Percentiles rank a stretch among this genome's conserved stretches.
Evolutionary conservation across 2,888 invertebrate genomes (phyloP).

Genomic region (Lymantria monacha): DNA sequence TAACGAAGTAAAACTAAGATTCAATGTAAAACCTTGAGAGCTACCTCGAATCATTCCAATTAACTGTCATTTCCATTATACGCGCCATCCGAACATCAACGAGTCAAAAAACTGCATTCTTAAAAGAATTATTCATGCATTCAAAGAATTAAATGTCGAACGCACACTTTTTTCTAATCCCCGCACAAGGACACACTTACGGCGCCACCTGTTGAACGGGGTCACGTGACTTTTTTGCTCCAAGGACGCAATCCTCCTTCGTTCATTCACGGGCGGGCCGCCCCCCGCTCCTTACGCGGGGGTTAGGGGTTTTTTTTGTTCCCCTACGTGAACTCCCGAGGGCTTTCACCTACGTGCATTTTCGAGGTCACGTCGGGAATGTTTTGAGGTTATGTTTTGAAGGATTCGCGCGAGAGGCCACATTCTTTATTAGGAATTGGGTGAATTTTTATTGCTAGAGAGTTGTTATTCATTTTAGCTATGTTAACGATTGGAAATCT

Average conservation of each 20-base stretch:
- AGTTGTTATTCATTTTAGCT: not conserved
- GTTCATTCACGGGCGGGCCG: constrained; percentile 78
- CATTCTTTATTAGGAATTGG: constrained; percentile 43
- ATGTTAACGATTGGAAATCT: too few relatives aligned
- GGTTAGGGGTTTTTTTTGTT: constrained; percentile 76
- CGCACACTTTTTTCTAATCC: constrained; percentile 58
- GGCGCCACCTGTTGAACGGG: constrained; percentile 78
- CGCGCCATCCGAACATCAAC: not conserved
- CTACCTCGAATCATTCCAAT: not conserved
- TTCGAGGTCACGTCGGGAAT: constrained; percentile 79
- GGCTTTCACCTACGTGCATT: constrained; percentile 81
- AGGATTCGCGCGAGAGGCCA: constrained; percentile 48
- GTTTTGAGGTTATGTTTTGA: constrained; percentile 72
- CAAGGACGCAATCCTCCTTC: constrained; percentile 81
- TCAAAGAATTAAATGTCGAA: constrained; percentile 30
- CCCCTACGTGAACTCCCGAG: constrained; percentile 78
- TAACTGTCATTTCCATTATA: constrained; percentile 1
- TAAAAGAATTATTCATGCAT: constrained; percentile 22
- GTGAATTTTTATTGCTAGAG: constrained; percentile 34
- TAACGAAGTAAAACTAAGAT: not conserved
- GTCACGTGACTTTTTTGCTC: constrained; percentile 82
- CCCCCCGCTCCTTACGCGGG: constrained; percentile 74
- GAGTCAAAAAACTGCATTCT: constrained; percentile 8
- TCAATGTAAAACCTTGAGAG: not conserved
- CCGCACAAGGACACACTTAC: constrained; percentile 74